Percentiles rank a stretch among this genome's conserved stretches.
phyloP scores from a whole-genome alignment of 2,113 vertebrate genomes.

The Sander vitreus region DNA sequence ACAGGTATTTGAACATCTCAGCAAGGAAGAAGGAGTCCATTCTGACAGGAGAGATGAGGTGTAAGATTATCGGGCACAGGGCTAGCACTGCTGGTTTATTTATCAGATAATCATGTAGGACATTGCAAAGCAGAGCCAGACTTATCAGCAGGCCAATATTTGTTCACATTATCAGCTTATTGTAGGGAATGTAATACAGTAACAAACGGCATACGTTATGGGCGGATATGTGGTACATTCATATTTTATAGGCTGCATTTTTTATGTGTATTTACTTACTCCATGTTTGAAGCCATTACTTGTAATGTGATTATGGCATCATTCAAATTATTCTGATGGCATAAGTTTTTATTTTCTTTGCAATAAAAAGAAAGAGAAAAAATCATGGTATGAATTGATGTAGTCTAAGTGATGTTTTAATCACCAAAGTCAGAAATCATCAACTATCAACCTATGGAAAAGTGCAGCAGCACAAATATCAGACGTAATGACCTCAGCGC shows the following conservation, averaged over 20 bases:
- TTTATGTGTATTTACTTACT: background rate
- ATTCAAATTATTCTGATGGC: background rate
- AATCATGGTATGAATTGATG: too few species aligned
- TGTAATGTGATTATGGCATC: background rate
- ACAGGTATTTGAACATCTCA: slow-evolving; percentile 99
- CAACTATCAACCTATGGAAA: too few species aligned
- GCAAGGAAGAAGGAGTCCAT: slow-evolving; percentile 99
- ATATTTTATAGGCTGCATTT: background rate
- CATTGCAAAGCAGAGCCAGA: background rate
- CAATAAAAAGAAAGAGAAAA: too few species aligned
- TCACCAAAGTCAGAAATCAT: background rate
- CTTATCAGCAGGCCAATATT: background rate
- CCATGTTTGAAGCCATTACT: background rate
- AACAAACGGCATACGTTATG: background rate
- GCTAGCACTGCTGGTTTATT: background rate
- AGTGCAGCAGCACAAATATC: too few species aligned
- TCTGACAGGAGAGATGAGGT: slow-evolving; percentile 72
- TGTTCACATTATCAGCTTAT: background rate
- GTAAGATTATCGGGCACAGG: background rate
- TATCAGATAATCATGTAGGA: background rate
- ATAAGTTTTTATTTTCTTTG: background rate
- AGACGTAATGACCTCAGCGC: too few species aligned
- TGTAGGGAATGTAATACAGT: background rate
- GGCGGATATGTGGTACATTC: background rate
- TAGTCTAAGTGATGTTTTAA: too few species aligned